Base-by-base conservation (phyloP, 2,797 vertebrate species). In the Chloroceryle amazona region DNA sequence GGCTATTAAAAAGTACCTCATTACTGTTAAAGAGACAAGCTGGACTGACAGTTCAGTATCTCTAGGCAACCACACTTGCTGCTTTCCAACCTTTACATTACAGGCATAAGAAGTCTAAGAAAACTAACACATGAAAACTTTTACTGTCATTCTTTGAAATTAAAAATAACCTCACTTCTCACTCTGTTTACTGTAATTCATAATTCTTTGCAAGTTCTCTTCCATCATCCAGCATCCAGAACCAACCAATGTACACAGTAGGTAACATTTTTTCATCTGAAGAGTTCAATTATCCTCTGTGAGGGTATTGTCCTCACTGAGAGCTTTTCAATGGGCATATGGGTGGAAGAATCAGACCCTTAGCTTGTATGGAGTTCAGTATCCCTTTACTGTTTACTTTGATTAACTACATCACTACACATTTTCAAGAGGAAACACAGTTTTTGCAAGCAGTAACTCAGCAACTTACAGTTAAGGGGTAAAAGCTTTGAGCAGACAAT, bases 401-500 rank as follows among this genome's bases (percentile, higher is more conserved):
- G 72, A 92, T 90, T 83, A 93, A 90, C 63, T 88, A 81, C 67
- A 72, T 81, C 68, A 72, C 62, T 81, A 76, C 46, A 55, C 65
- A 42, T 89, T 96, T 96, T 95, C 66, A 83, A 97, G 54, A 84
- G 91, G 41, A 87, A 84, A 93, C 79, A 76, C 47, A 95, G 81
- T 95, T 95, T 94, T 96, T 2, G 0, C 72, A 72, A 68, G 76
- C 92, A 93, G 58, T 96, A 94, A 90, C 84, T 95, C 89, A 92
- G 66, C 47, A 91, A 90, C 82, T 86, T 86, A 81, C 42, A 90
- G 89, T 89, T 92, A 90, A 62, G 76, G 73, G 58, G 89, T 75
- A 90, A 96, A 96, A 93, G 96, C 93, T 94, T 90, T 73, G 28
- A 93, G 82, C 80, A 94, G 95, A 92, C 87, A 94, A 84, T 95